These are phyloP conservation scores for Heliocidaris tuberculata DNA, from an alignment of 35 echinoderm and acorn worm species.

Conservation along the genomic window DNA sequence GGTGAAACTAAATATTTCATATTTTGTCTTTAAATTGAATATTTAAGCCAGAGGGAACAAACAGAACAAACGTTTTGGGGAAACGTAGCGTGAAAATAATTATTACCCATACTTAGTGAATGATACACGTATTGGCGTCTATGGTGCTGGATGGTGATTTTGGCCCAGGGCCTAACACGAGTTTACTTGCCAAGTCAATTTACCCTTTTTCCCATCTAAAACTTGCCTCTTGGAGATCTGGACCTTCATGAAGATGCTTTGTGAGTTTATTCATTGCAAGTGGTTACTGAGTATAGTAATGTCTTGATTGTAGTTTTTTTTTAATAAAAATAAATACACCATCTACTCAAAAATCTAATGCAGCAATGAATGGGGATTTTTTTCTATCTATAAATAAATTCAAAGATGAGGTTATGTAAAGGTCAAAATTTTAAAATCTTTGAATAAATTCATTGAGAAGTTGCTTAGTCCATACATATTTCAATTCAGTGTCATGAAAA, in stretches of 20 bases:
- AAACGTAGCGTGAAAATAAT: conserved; percentile 38
- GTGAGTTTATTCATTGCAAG: not conserved
- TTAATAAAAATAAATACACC: too few relatives aligned
- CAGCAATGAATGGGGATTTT: too few relatives aligned
- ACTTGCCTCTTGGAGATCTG: not conserved
- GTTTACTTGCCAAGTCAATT: not conserved
- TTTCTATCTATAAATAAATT: too few relatives aligned
- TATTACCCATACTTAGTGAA: conserved; percentile 22
- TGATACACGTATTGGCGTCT: not conserved
- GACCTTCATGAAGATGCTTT: not conserved
- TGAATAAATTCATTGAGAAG: too few relatives aligned
- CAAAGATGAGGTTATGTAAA: too few relatives aligned
- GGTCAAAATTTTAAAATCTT: too few relatives aligned
- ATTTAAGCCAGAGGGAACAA: not conserved
- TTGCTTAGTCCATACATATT: too few relatives aligned
- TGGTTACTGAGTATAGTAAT: too few relatives aligned
- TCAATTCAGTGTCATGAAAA: too few relatives aligned
- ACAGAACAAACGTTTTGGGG: not conserved
- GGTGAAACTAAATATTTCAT: conserved; percentile 24
- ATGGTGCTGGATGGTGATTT: not conserved
- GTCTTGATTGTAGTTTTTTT: too few relatives aligned
- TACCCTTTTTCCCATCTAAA: not conserved
- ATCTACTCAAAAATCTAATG: too few relatives aligned
- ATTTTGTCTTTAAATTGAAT: not conserved
- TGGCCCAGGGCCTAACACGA: conserved; percentile 25